These are phyloP conservation scores for Anthophora plumipes DNA, from an alignment of 2,888 invertebrate genomes.

Conservation along the genomic window DNA sequence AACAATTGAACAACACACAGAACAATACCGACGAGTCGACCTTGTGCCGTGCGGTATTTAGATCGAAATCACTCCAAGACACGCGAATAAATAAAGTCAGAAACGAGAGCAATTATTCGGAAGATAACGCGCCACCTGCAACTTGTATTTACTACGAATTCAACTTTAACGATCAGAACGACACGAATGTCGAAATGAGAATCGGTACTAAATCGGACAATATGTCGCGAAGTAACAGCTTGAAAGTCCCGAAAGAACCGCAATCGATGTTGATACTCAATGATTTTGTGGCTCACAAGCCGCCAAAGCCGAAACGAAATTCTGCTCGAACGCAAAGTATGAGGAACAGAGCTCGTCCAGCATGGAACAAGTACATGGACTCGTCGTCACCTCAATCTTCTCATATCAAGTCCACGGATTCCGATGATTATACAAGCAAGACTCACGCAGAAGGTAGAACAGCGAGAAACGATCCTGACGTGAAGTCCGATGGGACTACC, in stretches of 20 bases:
- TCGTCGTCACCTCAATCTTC: conserved; percentile 50
- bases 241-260: conserved; percentile 74
- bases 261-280: conserved; percentile 81
- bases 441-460: conserved; percentile 24
- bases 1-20: conserved; percentile 37
- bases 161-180: conserved; percentile 72
- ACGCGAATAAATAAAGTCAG: conserved; percentile 76
- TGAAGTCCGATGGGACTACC: conserved; percentile 19
- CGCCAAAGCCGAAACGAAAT: conserved; percentile 87
- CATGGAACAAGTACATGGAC: conserved; percentile 79
- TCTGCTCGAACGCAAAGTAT: conserved; percentile 80
- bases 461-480: not conserved
- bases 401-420: conserved; percentile 23
- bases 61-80: conserved; percentile 85
- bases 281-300: conserved; percentile 89
- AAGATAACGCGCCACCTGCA: conserved; percentile 67
- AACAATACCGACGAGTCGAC: conserved; percentile 46
- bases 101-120: conserved; percentile 65
- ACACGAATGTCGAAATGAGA: conserved; percentile 54
- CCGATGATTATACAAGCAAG: conserved; percentile 33
- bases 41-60: conserved; percentile 77
- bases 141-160: conserved; percentile 78
- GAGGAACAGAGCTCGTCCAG: conserved; percentile 79
- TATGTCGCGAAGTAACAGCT: conserved; percentile 66
- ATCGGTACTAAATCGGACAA: conserved; percentile 62